Base-by-base conservation (phyloP, 2,888 invertebrate genomes). In the Drosophila mulleri region DNA sequence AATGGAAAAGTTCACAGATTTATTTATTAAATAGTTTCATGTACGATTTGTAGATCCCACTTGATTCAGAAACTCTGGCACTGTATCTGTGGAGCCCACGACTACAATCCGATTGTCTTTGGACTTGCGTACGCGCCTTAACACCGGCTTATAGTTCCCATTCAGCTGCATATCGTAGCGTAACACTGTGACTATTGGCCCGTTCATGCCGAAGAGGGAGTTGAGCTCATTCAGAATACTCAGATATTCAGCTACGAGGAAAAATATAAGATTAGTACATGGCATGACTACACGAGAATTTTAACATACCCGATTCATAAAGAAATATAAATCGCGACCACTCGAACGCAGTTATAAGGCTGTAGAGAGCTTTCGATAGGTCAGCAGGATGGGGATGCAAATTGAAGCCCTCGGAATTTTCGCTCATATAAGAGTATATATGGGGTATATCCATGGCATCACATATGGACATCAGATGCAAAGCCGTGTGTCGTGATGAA, bases 291-390 rank as follows among this genome's bases (percentile, higher is more conserved):
- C 2, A n/a, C 0, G 2, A 2, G 6, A 2, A n/a, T 32, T n/a
- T 48, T 12, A 35, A 29, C 63, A 67, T 56, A 92, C 92, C 91
- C 1, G 92, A 91, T 76, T 93, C 93, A 61, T 93, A 93, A 67
- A 98, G 94, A 82, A 98, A 95, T 35, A 97, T 97, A 89, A 98
- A 98, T 52, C 95, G 94, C 61, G 95, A 95, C 98, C 98, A 98
- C 39, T 95, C 94, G 93, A 96, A 97, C 11, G 94, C 94, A 66
- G 94, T 93, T 9, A 98, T 95, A 41, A 98, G 93, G 78, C 96
- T 95, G 42, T 95, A 93, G 73, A 96, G 94, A 7, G 96, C 95
- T 94, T 95, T 82, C n/a, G 95, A 94, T 8, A 96, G 89, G n/a
- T 94, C 93, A n/a, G 93, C 91, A 3, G 95, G 94, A 86, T 96